A percentile compares a stretch with the other conserved stretches of the same genome.
phyloP scores from a whole-genome alignment of 1,140 invertebrate species.

The Eupeodes corollae region DNA sequence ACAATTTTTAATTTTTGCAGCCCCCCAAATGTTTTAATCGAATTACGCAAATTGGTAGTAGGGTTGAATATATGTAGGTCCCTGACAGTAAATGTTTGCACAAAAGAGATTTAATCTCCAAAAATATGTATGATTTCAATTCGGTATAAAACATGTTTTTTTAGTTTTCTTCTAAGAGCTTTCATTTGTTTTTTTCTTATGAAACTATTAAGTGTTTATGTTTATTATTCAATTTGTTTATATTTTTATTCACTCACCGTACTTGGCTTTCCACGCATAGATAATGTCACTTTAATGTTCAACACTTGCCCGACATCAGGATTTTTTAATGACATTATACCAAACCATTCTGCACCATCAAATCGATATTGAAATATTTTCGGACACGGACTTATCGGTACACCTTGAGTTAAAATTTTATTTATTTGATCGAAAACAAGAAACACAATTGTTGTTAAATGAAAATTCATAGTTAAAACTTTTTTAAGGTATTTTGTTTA shows the following conservation, averaged over 20 bases:
- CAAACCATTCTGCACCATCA: constrained; percentile 31
- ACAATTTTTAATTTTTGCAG: too few species aligned
- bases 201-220: too few species aligned
- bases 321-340: constrained; percentile 25
- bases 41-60: too few species aligned
- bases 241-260: constrained; percentile 15
- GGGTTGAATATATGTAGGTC: too few species aligned
- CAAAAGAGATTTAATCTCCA: too few species aligned
- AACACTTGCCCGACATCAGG: constrained; percentile 17
- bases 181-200: too few species aligned
- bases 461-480: constrained; percentile 6
- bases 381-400: constrained; percentile 30
- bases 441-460: constrained; percentile 5
- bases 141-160: too few species aligned
- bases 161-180: too few species aligned
- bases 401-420: constrained; percentile 18
- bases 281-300: constrained; percentile 28
- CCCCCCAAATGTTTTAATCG: too few species aligned
- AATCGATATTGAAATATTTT: constrained; percentile 34
- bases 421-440: constrained; percentile 6
- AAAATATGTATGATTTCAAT: too few species aligned
- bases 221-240: too few species aligned
- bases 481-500: neutral
- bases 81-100: too few species aligned
- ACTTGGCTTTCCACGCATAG: constrained; percentile 31